phyloP scores from a whole-genome alignment of 2,797 vertebrate genomes.

The Schizopygopsis pylzovi region DNA sequence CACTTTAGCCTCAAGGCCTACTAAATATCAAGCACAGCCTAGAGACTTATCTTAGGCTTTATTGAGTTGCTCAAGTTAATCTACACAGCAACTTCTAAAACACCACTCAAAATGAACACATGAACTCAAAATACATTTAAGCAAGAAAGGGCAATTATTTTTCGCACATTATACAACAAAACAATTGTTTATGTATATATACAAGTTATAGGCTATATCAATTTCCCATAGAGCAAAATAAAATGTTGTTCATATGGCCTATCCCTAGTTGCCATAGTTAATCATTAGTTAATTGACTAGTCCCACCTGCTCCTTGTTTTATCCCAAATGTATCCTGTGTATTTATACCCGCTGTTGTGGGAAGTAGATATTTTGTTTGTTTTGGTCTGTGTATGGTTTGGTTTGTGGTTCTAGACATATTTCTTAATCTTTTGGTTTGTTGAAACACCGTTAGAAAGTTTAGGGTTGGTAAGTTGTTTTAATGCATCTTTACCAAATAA shows the following conservation, averaged over 20 bases:
- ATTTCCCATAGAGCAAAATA: background rate
- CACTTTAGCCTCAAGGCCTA: background rate
- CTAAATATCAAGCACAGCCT: background rate
- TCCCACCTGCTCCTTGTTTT: no score
- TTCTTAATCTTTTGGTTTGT: no score
- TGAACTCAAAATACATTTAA: background rate
- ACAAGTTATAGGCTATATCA: background rate
- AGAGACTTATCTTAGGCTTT: background rate
- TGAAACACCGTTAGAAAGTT: no score
- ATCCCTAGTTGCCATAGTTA: background rate
- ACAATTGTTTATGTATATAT: background rate
- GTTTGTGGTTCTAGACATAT: no score
- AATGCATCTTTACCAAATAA: no score
- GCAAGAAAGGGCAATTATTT: background rate
- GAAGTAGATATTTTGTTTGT: no score
- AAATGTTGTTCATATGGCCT: background rate
- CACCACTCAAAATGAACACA: no score
- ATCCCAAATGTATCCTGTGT: no score
- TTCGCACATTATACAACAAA: background rate
- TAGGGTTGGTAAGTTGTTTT: no score
- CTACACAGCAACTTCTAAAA: background rate
- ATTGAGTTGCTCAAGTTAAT: background rate
- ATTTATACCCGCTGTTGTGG: no score
- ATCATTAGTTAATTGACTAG: no score
- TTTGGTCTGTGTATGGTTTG: no score